Base-by-base conservation (phyloP, 2,113 vertebrate genomes). In the Ondatra zibethicus region DNA sequence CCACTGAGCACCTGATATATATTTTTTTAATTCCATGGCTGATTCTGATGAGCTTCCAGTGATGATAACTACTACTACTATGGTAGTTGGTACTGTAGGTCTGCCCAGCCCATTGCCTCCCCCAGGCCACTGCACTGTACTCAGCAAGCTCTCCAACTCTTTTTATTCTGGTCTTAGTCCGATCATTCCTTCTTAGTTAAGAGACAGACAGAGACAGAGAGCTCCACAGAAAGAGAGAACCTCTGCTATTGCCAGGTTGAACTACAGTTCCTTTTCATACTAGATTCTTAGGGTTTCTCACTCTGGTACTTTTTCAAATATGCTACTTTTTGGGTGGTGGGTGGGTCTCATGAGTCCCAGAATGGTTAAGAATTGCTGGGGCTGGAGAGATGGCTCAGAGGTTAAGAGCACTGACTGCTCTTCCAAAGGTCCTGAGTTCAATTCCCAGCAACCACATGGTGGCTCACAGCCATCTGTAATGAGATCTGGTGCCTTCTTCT, bases 21-120 rank as follows among this genome's bases (percentile, higher is more conserved):
- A 7, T 7, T 81, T 66, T 81, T 14, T 50, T 25, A 33, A 45
- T 17, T 55, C 9, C 23, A 63, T 50, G 39, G 31, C 39, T 88
- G 65, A 78, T 81, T 91, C 77, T 96, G 82, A 55, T 94, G 84
- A 55, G 27, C 65, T 25, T 92, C 82, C 27, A 65, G 39, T 31
- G 61, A 45, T 45, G 61, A 19, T 45, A 45, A 65, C 81, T 84
- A 45, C 58, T 84, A 58, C 36, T 82, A 14, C 36, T 45, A 19
- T 65, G 39, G 39, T 16, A 33, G 82, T 45, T 21, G 80, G 7
- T 84, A 84, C 55, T 63, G 5, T 63, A 65, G 61, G 82, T 31
- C 52, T 82, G 31, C 36, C 47, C 12, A 85, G n/a, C n/a, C 13
- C 7, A 42, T 9, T 29, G 58, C 25, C 63, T 47, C 29, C 63